phyloP scores from a whole-genome alignment of 2,888 invertebrate genomes.

The Orthosia cruda region DNA sequence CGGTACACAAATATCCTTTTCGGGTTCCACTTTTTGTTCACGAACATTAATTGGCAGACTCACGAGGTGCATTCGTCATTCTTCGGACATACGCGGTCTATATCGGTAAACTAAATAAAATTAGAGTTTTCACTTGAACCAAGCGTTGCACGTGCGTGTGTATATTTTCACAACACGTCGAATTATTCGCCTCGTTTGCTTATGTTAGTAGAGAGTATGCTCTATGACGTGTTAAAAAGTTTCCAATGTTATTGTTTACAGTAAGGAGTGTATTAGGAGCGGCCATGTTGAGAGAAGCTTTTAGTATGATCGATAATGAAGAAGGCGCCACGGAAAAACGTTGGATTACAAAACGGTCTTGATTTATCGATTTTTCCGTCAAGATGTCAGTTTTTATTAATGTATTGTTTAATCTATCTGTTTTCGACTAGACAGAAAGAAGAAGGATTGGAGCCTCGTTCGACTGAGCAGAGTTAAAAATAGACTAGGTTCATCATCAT shows the following conservation, averaged over 20 bases:
- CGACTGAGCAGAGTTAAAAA: background rate
- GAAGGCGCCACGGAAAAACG: conserved; percentile 65
- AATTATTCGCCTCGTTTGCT: conserved; percentile 88
- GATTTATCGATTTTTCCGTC: conserved; percentile 52
- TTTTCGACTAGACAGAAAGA: conserved; percentile 9
- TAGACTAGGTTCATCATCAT: no score
- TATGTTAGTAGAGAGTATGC: conserved; percentile 76
- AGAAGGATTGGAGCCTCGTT: background rate
- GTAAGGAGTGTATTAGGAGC: conserved; percentile 83
- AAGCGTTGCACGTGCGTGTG: conserved; percentile 83
- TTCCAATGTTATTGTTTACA: conserved; percentile 90
- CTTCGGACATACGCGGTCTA: conserved; percentile 63
- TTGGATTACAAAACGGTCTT: conserved; percentile 54
- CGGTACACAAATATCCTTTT: conserved; percentile 68
- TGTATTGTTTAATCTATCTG: conserved; percentile 28
- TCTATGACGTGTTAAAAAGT: conserved; percentile 89
- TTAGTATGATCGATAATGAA: conserved; percentile 78
- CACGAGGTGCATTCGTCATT: conserved; percentile 63
- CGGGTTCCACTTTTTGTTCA: conserved; percentile 63
- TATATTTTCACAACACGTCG: conserved; percentile 89
- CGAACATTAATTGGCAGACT: conserved; percentile 66
- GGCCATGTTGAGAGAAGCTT: conserved; percentile 86
- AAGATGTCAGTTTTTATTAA: conserved; percentile 35
- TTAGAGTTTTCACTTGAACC: conserved; percentile 75
- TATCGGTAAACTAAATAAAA: conserved; percentile 70